Base-by-base conservation (phyloP, 2,113 vertebrate genomes). In the Myotis davidii region DNA sequence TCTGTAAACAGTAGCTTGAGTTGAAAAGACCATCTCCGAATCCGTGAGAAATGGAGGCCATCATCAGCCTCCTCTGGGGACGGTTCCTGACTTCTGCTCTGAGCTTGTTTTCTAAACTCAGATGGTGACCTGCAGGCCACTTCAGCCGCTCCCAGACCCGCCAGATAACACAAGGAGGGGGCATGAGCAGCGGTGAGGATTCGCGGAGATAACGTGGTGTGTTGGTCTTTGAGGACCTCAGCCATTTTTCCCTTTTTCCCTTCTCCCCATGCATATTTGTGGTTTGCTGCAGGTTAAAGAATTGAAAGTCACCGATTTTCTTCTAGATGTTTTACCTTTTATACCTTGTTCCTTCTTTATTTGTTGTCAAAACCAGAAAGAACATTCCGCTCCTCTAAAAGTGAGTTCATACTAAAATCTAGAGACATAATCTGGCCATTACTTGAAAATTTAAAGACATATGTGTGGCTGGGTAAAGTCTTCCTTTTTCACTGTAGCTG, bases 1-100 rank as follows among this genome's bases (percentile, higher is more conserved):
- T 90, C 92, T 96, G 50, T 97, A 92, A 96, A 97, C 59, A 96
- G 90, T 88, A 92, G 87, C 84, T 92, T 78, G 42, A 94, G 90
- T 87, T 93, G 94, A 94, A 90, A 94, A 96, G 85, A 90, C 42
- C 61, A 65, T 27, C 64, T 90, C 54, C 0, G 13, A 77, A 42
- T 92, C 21, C 17, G 0, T 88, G 90, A 96, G 95, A 95, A 94
- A 93, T 64, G 59, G 21, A 54, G 84, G 14, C 17, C 37, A 45
- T 29, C 25, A 45, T 81, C 52, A 12, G 2, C 37, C 61, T 73
- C 3, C 3, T 54, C 77, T 96, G 65, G 61, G 78, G 83, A 70
- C 52, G 32, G 11, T 32, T 90, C 64, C 54, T 70, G 27, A 85
- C 42, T 74, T 94, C 65, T 64, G 6, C 74, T 76, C 21, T 37